phyloP scores from a whole-genome alignment of 2,797 vertebrate species.

The Sardinella longiceps region DNA sequence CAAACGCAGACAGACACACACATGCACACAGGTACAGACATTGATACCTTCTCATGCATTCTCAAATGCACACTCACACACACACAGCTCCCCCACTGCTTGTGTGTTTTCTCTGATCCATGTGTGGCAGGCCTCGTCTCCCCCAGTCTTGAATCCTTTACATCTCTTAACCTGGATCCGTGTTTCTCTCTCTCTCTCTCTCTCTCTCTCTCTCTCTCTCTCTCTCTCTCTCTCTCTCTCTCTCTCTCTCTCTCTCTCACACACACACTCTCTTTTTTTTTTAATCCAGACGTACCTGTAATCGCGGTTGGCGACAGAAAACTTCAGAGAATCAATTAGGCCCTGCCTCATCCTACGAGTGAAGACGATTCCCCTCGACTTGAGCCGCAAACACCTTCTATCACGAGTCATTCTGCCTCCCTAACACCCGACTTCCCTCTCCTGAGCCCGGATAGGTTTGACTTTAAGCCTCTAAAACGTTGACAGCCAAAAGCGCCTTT shows the following conservation, averaged over 20 bases:
- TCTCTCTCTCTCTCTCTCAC: too few relatives aligned
- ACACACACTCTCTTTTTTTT: conserved; percentile 67
- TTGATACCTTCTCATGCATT: background rate
- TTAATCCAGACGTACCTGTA: conserved; percentile 81
- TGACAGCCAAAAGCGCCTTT: conserved; percentile 85
- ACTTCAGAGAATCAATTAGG: conserved; percentile 86
- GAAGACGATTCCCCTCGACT: conserved; percentile 81
- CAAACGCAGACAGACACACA: conserved; percentile 3
- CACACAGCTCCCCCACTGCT: conserved; percentile 9
- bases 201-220: too few relatives aligned
- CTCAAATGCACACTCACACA: background rate
- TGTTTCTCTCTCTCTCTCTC: too few relatives aligned
- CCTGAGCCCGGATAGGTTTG: conserved; percentile 84
- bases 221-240: too few relatives aligned
- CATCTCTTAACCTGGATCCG: conserved; percentile 72
- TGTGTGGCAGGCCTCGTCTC: conserved; percentile 75
- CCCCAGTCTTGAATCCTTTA: conserved; percentile 73
- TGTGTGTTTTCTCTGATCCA: conserved; percentile 69
- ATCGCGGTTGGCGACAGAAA: conserved; percentile 77
- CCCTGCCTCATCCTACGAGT: conserved; percentile 77
- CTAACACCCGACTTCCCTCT: conserved; percentile 83
- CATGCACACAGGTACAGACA: background rate
- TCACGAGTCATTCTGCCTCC: conserved; percentile 83
- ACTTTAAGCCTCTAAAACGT: conserved; percentile 85
- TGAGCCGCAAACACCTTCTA: conserved; percentile 86